Percentiles rank a stretch among this genome's conserved stretches.
phyloP scores from a whole-genome alignment of 2,797 vertebrate species.

The Anguilla obscura region DNA sequence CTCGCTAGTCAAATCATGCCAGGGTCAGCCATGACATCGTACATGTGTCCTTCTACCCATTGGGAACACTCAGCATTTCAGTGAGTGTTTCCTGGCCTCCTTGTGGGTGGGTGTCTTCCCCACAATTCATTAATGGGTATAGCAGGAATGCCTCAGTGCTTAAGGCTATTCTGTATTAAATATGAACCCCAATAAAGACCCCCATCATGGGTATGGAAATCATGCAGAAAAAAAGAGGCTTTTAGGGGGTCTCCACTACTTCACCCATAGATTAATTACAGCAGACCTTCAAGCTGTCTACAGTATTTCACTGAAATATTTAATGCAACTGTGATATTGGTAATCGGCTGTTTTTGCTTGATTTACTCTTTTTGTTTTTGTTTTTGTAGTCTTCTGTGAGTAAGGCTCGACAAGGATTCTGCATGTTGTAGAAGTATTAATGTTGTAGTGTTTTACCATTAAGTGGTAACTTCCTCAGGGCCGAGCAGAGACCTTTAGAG shows the following conservation, averaged over 20 bases:
- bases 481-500: no score
- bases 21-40: constrained; percentile 8
- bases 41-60: neutral
- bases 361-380: neutral
- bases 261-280: neutral
- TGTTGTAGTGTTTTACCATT: neutral
- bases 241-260: neutral
- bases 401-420: neutral
- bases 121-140: neutral
- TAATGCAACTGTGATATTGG: neutral
- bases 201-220: neutral
- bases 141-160: neutral
- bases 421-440: neutral
- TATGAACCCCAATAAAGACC: no score
- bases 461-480: neutral
- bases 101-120: neutral
- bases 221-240: constrained; percentile 2
- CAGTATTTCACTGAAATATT: constrained; percentile 19
- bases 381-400: neutral
- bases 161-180: neutral
- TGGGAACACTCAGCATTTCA: neutral
- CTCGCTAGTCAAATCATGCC: constrained; percentile 36
- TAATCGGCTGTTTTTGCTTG: neutral
- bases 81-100: neutral
- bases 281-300: neutral